Base-by-base conservation (phyloP, 37 sponge, comb jelly and placozoan genomes). In the Tethya wilhelma region DNA sequence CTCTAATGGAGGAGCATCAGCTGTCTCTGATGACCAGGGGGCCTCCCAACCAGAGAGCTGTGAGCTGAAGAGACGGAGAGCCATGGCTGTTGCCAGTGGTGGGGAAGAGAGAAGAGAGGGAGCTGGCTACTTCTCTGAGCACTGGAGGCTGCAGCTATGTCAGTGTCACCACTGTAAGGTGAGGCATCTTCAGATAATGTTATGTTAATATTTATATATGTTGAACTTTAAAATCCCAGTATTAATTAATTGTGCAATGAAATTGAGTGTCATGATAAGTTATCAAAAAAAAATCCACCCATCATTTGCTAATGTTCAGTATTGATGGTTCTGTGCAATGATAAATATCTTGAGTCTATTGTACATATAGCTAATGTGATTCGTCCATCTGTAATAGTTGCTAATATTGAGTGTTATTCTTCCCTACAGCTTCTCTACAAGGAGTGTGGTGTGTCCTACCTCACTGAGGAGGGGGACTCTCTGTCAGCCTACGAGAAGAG, bases 401-500 rank as follows among this genome's bases (percentile, higher is more conserved):
- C 14, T 3, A 40, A 5, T 19, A 38, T n/a, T n/a, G n/a, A n/a
- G 33, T 56, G 17, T 0, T 33, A 37, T 0, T 38, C 22, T 55
- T 29, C 74, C 56, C 0, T 38, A 14, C 46, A 91, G 90, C 81
- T 38, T 2, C 68, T 90, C 44, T 94, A 95, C 71, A 80, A 17
- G 49, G 28, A n/a, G 23, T 17, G 38, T 1, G 62, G 84, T 4
- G 69, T 86, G 0, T 65, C 63, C 37, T 98, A 87, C 73, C 73
- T 98, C 2, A 37, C 91, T 25, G 90, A 96, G 20, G 74, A 79
- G 0, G 59, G 31, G 19, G 99, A 98, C 86, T 66, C 90, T 2
- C 30, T 96, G 20, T 33, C 49, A 28, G 78, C 70, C 0, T 98
- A 98, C 62, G 96, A 98, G 77, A 67, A 60, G 12, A 76, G 75